Base-by-base conservation (phyloP, 2,888 invertebrate genomes). In the Ernsta delagoae region DNA sequence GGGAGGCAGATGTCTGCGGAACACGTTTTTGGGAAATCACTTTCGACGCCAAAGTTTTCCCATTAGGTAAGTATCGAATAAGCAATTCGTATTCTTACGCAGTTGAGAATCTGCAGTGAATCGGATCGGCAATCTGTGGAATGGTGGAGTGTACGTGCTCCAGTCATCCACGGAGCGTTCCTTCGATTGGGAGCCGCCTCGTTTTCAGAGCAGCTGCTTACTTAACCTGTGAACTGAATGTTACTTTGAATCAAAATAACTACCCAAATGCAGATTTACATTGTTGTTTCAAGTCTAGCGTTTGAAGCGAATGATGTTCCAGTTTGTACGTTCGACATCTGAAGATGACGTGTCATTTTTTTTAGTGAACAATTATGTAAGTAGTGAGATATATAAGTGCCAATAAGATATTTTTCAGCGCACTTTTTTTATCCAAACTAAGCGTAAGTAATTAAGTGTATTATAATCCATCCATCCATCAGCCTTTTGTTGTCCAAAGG, bases 41-140 rank as follows among this genome's bases (percentile, higher is more conserved):
- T 71, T 70, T 71, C 61, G 36, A 24, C 57, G 53, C 54, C 9
- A 73, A 67, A 75, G 71, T 75, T 75, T 75, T 73, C 71, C 72
- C 72, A 73, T 75, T 73, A 73, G 45, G 59, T 68, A 43, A 61
- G 63, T 71, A 64, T 68, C 62, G 41, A 70, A 70, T 68, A 65
- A 59, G 59, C 67, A 53, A 34, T 70, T 48, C 63, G 70, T 68
- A 56, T 68, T 71, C 71, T 63, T 63, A 68, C 36, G 68, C 34
- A 45, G 65, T 59, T 66, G 31, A 60, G 66, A 45, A 60, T 60
- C 60, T 54, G 54, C 66, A 60, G 60, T 60, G 66, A 61, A 60
- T 66, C 59, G 66, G 41, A 67, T 67, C 60, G 66, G 34, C 66
- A 66, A 66, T 66, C 66, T 59, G 41, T 7, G 41, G 65, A 65